Evolutionary conservation across 2,113 vertebrate genomes (phyloP).

Genomic region (Butorides virescens): DNA sequence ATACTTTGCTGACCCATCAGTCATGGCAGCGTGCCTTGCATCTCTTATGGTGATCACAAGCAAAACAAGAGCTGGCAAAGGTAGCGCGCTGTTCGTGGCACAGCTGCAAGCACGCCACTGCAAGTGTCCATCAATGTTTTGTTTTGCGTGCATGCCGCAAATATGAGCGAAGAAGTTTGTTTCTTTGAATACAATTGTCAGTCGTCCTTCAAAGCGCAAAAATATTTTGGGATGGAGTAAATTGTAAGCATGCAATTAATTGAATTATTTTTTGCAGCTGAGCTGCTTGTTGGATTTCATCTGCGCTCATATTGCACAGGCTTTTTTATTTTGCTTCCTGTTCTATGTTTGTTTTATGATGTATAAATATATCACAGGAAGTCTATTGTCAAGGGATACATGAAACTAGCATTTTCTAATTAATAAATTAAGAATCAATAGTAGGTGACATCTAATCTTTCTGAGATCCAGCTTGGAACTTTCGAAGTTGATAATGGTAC

Average conservation of each 20-base stretch:
- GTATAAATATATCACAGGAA: not conserved
- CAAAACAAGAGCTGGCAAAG: not conserved
- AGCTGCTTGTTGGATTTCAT: not conserved
- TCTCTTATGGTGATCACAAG: not conserved
- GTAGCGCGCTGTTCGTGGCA: not conserved
- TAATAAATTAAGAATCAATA: not conserved
- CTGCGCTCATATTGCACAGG: not conserved
- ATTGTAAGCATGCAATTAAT: not conserved
- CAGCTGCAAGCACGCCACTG: not conserved
- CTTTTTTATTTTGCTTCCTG: not conserved
- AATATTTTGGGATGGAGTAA: not conserved
- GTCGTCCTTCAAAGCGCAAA: not conserved
- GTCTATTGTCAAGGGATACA: not conserved
- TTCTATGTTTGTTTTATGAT: not conserved
- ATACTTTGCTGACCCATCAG: not conserved
- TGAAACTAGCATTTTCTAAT: not conserved
- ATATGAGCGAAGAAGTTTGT: not conserved
- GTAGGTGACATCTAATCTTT: not conserved
- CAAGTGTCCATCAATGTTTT: not conserved
- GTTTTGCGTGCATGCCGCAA: not conserved
- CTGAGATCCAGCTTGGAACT: not conserved
- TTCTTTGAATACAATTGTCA: not conserved
- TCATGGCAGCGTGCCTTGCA: not conserved
- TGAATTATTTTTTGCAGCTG: not conserved
- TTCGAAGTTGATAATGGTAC: not conserved